phyloP scores from a whole-genome alignment of 2,113 vertebrate species.

The Passer montanus region DNA sequence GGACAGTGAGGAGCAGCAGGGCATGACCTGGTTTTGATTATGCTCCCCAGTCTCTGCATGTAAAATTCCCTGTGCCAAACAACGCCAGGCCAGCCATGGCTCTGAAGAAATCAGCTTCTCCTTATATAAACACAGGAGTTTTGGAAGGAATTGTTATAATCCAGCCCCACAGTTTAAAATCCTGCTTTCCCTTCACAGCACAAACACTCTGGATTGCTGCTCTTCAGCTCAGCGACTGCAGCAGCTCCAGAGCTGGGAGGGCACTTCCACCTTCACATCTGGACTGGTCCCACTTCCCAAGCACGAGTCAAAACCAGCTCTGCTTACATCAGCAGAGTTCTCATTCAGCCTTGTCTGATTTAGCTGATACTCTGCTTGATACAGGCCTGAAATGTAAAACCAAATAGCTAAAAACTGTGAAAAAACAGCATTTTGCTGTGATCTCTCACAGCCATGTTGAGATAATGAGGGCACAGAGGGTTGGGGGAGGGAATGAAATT shows the following conservation, averaged over 20 bases:
- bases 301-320: neutral
- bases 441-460: neutral
- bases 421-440: neutral
- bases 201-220: neutral
- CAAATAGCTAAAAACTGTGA: neutral
- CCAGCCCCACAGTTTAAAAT: constrained; percentile 19
- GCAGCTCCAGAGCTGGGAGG: neutral
- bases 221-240: neutral
- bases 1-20: constrained; percentile 43
- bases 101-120: constrained; percentile 46
- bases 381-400: neutral
- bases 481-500: neutral
- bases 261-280: neutral
- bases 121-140: constrained; percentile 43
- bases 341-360: neutral
- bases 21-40: constrained; percentile 65
- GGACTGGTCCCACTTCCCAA: neutral
- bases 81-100: neutral
- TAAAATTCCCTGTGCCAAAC: constrained; percentile 24
- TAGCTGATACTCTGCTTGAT: neutral
- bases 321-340: neutral
- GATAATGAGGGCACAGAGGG: neutral
- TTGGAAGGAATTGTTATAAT: constrained; percentile 23
- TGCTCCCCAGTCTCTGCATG: neutral
- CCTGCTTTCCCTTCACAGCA: neutral